Conservation (phyloP, 2,113 vertebrate genomes). For the Apodemus sylvaticus region DNA sequence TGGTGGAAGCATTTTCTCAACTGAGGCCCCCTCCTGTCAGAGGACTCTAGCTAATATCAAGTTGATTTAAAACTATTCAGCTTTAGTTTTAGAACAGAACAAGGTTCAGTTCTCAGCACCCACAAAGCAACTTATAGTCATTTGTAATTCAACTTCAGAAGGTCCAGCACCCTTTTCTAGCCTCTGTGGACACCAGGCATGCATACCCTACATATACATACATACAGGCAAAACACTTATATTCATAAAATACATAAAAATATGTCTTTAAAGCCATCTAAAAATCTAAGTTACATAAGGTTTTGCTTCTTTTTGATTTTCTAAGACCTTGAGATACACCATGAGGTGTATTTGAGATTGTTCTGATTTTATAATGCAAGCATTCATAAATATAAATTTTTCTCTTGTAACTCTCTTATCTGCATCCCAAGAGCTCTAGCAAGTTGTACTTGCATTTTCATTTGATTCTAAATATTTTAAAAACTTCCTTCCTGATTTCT, state of each 20-base stretch:
- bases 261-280: too few relatives aligned
- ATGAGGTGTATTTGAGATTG: not conserved
- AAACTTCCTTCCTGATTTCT: too few relatives aligned
- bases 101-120: too few relatives aligned
- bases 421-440: not conserved
- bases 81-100: too few relatives aligned
- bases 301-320: not conserved
- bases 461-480: not conserved
- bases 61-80: not conserved
- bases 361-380: not conserved
- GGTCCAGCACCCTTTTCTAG: too few relatives aligned
- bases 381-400: not conserved
- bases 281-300: too few relatives aligned
- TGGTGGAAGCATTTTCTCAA: not conserved
- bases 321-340: not conserved
- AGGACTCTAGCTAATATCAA: not conserved
- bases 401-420: not conserved
- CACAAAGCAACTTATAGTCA: too few relatives aligned
- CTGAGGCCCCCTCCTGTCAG: not conserved
- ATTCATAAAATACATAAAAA: too few relatives aligned
- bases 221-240: too few relatives aligned
- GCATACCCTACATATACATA: too few relatives aligned
- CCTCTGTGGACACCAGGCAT: too few relatives aligned
- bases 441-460: not conserved
- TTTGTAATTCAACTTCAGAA: too few relatives aligned